Conservation (phyloP, 1,140 invertebrate genomes). For the Drosophila orosa region DNA sequence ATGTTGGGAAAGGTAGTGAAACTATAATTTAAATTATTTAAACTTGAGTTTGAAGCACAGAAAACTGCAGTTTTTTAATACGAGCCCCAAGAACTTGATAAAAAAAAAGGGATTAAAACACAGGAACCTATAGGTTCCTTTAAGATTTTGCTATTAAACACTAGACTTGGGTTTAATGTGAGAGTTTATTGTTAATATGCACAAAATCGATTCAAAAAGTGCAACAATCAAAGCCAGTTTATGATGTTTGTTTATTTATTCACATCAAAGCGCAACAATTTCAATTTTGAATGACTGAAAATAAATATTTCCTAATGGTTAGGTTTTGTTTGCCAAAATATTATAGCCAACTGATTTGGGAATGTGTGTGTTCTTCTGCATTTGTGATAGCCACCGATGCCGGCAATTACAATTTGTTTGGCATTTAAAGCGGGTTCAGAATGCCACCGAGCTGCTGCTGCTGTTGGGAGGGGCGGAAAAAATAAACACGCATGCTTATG, state of each 20-base stretch:
- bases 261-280: not conserved
- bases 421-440: constrained; percentile 14
- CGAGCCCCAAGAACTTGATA: not conserved
- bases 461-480: constrained; percentile 18
- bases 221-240: not conserved
- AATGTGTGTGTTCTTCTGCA: not conserved
- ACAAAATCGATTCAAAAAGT: not conserved
- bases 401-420: constrained; percentile 11
- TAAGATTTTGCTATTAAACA: not conserved
- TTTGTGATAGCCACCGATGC: not conserved
- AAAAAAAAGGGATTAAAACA: not conserved
- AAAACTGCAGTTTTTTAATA: not conserved
- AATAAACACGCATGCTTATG: constrained; percentile 81
- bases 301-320: no score
- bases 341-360: not conserved
- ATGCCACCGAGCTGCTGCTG: not conserved
- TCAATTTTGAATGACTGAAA: not conserved
- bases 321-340: not conserved
- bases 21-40: not conserved
- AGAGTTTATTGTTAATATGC: not conserved
- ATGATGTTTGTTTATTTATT: not conserved
- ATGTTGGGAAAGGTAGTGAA: not conserved
- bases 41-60: not conserved
- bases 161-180: no score
- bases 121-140: not conserved